Evolutionary conservation across 2,797 vertebrate species (phyloP).

Genomic region (Lacerta agilis): DNA sequence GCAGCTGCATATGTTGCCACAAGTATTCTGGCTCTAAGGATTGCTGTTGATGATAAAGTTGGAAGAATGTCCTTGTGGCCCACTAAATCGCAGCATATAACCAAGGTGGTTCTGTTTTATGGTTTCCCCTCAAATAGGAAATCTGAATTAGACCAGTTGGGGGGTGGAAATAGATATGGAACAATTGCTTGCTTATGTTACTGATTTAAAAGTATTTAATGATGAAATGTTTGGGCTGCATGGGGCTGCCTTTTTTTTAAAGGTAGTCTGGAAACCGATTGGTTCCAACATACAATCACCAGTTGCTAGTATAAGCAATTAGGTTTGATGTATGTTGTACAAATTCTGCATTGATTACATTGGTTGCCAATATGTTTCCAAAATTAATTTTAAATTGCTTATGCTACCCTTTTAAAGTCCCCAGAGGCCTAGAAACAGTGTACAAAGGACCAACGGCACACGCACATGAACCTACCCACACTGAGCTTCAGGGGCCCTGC

Average conservation of each 20-base stretch:
- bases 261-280: neutral
- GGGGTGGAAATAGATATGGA: neutral
- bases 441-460: no score
- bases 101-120: neutral
- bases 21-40: neutral
- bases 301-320: no score
- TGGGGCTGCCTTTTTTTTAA: neutral
- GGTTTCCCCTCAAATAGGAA: neutral
- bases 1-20: neutral
- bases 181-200: no score
- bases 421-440: no score
- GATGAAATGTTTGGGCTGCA: neutral
- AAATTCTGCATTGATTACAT: no score
- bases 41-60: neutral
- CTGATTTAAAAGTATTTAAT: no score
- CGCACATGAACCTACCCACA: no score
- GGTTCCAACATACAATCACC: neutral
- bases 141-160: neutral
- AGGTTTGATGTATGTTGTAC: no score
- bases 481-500: neutral
- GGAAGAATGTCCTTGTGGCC: neutral
- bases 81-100: neutral
- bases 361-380: no score
- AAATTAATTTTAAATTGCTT: no score
- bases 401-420: no score